phyloP scores from a whole-genome alignment of 2,113 vertebrate species.

The Pavo muticus region DNA sequence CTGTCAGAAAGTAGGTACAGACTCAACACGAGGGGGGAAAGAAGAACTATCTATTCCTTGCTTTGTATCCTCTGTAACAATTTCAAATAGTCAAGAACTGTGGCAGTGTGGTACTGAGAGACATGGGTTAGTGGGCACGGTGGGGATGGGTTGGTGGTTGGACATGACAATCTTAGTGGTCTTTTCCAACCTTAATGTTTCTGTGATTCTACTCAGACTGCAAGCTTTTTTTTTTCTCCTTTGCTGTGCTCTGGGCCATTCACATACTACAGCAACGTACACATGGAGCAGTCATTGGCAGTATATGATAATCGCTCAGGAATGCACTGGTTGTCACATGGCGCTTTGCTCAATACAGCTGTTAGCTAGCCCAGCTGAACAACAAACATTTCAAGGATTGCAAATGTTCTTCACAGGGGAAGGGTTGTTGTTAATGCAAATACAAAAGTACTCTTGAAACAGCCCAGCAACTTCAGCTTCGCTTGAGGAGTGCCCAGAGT shows the following conservation, averaged over 20 bases:
- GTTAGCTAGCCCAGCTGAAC: constrained; percentile 35
- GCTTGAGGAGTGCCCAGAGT: constrained; percentile 5
- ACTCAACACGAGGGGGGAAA: rapidly evolving
- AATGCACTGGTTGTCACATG: constrained; percentile 53
- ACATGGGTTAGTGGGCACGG: no score
- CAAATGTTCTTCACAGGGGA: constrained; percentile 45
- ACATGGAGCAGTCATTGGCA: background rate
- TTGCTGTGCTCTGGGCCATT: rapidly evolving
- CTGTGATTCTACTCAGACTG: background rate
- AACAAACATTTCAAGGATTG: constrained; percentile 60
- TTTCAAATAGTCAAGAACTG: background rate
- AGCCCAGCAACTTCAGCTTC: background rate
- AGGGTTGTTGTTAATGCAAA: constrained; percentile 63
- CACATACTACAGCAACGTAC: background rate
- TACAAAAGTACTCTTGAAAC: constrained; percentile 22
- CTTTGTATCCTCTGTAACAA: background rate
- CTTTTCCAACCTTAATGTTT: no score
- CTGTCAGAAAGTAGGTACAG: background rate
- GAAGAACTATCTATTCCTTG: background rate
- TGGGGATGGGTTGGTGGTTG: no score
- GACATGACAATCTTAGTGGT: no score
- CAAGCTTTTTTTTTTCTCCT: background rate
- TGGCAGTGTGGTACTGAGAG: no score
- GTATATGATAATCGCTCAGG: constrained; percentile 46
- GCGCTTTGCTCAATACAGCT: constrained; percentile 56